A percentile compares a stretch with the other conserved stretches of the same genome.
These are phyloP conservation scores for Cheirogaleus major DNA, from an alignment of 2,797 vertebrate species.

Conservation along the genomic window DNA sequence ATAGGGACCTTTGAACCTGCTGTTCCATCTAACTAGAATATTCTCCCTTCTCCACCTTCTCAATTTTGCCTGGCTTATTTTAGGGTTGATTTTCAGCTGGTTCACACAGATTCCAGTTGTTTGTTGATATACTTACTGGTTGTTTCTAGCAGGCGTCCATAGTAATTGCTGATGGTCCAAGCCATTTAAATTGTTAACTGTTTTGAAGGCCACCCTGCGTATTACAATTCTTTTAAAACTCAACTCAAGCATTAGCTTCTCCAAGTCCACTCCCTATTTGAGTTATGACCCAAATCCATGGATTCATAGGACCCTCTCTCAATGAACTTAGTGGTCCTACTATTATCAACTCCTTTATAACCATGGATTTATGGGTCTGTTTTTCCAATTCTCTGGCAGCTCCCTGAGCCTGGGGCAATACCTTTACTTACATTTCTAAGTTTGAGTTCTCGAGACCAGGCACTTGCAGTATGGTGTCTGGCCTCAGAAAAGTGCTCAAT, in stretches of 20 bases:
- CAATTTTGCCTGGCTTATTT: not conserved
- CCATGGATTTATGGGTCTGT: not conserved
- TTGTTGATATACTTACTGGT: not conserved
- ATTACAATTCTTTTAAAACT: not conserved
- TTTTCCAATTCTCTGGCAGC: not conserved
- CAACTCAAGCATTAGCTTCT: not conserved
- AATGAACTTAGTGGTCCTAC: not conserved
- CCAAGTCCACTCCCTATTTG: not conserved
- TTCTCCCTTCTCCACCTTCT: not conserved
- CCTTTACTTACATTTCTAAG: not conserved
- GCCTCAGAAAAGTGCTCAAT: slow-evolving; percentile 2
- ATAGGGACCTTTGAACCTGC: not conserved
- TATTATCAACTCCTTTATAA: not conserved
- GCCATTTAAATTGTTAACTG: not conserved
- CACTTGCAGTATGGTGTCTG: not conserved
- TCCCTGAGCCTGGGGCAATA: not conserved
- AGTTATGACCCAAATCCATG: not conserved
- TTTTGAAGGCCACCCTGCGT: not conserved
- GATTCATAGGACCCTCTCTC: not conserved
- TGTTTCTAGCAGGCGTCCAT: not conserved
- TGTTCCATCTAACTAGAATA: not conserved
- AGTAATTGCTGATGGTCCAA: not conserved
- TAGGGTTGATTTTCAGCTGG: not conserved
- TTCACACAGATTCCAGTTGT: not conserved
- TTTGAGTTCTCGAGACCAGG: not conserved